A percentile compares a stretch with the other conserved stretches of the same genome.
Evolutionary conservation across 2,888 invertebrate genomes (phyloP).

Genomic region (Drosophila ezoana): DNA sequence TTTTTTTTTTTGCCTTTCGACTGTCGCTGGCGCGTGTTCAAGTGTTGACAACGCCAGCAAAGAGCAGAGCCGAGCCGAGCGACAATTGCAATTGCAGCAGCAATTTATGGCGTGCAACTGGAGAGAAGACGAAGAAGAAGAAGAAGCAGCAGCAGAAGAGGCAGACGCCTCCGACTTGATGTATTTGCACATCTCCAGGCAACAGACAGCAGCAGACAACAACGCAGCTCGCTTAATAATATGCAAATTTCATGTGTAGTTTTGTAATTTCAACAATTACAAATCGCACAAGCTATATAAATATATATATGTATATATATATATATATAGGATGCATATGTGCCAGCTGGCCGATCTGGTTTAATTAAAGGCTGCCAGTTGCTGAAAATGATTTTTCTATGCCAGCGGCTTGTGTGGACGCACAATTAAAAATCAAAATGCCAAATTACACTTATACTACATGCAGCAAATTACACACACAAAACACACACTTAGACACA

Average conservation of each 20-base stretch:
- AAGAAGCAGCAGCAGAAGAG: conserved; percentile 12
- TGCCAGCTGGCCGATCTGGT: conserved; percentile 9
- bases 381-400: conserved; percentile 66
- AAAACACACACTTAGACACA: conserved; percentile 25
- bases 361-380: conserved; percentile 68
- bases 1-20: conserved; percentile 53
- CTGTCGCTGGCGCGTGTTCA: conserved; percentile 75
- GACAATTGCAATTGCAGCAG: conserved; percentile 76
- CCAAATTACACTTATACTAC: conserved; percentile 75
- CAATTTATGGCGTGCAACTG: conserved; percentile 60
- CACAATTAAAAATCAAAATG: conserved; percentile 79
- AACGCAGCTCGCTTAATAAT: conserved; percentile 57
- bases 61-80: conserved; percentile 44
- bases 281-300: conserved; percentile 35
- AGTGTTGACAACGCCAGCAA: conserved; percentile 70
- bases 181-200: conserved; percentile 43
- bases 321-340: background rate
- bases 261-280: conserved; percentile 70
- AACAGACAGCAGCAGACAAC: conserved; percentile 21
- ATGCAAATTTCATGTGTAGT: conserved; percentile 73
- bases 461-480: conserved; percentile 75
- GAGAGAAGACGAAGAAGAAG: conserved; percentile 22
- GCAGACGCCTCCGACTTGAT: conserved; percentile 50
- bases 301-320: background rate
- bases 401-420: conserved; percentile 66